phyloP scores from a whole-genome alignment of 92 coral and sea anemone species.

The Hydrozoanthus gracilis region DNA sequence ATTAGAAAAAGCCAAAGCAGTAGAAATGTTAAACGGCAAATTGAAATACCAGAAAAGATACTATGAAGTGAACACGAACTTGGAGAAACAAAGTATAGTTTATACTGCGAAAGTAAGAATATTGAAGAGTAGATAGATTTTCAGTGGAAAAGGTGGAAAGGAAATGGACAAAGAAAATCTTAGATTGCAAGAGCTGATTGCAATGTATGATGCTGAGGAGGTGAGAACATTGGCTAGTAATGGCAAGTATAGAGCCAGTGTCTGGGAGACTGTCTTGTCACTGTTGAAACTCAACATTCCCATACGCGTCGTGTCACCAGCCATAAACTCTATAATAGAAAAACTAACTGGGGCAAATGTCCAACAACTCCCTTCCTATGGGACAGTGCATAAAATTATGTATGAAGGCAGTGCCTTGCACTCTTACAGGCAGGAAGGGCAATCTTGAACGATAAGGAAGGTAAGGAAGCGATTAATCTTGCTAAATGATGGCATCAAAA shows the following conservation, averaged over 20 bases:
- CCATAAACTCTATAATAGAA: conserved; percentile 12
- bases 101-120: conserved; percentile 8
- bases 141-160: conserved; percentile 2
- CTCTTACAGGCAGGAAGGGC: conserved; percentile 33
- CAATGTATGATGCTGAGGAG: conserved; percentile 19
- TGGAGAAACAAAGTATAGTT: conserved; percentile 8
- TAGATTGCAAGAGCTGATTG: conserved; percentile 7
- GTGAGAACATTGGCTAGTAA: conserved; percentile 8
- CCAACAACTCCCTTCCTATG: conserved; percentile 26
- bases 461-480: conserved; percentile 14
- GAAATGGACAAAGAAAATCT: neutral
- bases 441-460: conserved; percentile 27
- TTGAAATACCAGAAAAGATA: conserved; percentile 10
- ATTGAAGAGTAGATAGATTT: neutral
- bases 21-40: conserved; percentile 8
- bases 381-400: conserved; percentile 39
- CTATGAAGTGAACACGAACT: conserved; percentile 7
- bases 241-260: neutral
- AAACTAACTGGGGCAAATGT: conserved; percentile 9
- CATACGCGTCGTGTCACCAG: conserved; percentile 8
- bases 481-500: conserved; percentile 19
- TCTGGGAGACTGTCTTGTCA: neutral
- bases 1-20: conserved; percentile 9
- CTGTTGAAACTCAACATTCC: conserved; percentile 14
- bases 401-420: conserved; percentile 34